phyloP scores from a whole-genome alignment of 2,888 invertebrate genomes.

The Abrostola tripartita region DNA sequence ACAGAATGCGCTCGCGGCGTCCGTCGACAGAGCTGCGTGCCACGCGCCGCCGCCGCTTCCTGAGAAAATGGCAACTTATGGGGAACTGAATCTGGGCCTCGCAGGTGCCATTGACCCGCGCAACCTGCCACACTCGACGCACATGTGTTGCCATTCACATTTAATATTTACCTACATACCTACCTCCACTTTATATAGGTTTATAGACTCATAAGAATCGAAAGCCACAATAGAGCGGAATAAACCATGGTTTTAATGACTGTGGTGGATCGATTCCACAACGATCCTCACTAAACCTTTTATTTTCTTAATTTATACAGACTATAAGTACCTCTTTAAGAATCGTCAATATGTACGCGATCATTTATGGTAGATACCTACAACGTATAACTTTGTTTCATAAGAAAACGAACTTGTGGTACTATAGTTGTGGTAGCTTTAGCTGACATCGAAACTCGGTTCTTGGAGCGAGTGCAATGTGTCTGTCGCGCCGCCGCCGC shows the following conservation, averaged over 20 bases:
- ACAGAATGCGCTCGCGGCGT: conserved; percentile 79
- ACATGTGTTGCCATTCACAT: conserved; percentile 81
- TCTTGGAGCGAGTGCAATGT: conserved; percentile 57
- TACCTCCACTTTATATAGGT: conserved; percentile 71
- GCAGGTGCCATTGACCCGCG: conserved; percentile 82
- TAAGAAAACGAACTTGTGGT: conserved; percentile 12
- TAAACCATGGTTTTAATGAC: conserved; percentile 67
- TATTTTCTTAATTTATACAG: conserved; percentile 19
- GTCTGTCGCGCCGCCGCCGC: conserved; percentile 45
- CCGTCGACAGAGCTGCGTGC: conserved; percentile 57
- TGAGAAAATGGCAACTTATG: conserved; percentile 87
- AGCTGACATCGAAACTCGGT: conserved; percentile 37
- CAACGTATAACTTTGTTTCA: not conserved
- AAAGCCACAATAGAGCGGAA: conserved; percentile 71
- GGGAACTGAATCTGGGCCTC: conserved; percentile 85
- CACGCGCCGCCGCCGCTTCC: conserved; percentile 76
- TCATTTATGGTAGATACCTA: not conserved
- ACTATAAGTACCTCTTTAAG: not conserved
- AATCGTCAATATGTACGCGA: not conserved
- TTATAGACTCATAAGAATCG: conserved; percentile 73
- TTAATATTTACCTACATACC: conserved; percentile 77
- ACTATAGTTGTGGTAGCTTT: conserved; percentile 22
- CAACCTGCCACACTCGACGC: conserved; percentile 76
- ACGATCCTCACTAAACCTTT: conserved; percentile 49
- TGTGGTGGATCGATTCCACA: conserved; percentile 61